A percentile compares a stretch with the other conserved stretches of the same genome.
phyloP scores from a whole-genome alignment of 2,888 invertebrate genomes.

The Zootermopsis nevadensis region DNA sequence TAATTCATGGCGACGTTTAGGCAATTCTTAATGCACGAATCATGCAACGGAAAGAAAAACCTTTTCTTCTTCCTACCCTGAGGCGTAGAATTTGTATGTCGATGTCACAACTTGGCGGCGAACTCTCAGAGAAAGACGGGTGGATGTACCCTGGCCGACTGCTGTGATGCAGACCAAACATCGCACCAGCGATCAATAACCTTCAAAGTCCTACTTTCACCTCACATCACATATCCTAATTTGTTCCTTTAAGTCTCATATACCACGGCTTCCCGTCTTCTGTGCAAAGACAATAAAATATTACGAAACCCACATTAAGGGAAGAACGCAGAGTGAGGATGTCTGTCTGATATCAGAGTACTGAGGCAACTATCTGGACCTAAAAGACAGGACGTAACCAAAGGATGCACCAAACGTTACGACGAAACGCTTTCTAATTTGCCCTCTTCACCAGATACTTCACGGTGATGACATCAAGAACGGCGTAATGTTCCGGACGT shows the following conservation, averaged over 20 bases:
- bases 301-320: no score
- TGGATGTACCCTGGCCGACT: neutral
- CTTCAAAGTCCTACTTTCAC: neutral
- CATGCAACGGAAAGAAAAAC: neutral
- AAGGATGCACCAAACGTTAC: no score
- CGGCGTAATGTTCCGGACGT: no score
- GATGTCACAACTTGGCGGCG: neutral
- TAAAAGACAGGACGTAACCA: no score
- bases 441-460: no score
- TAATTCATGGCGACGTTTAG: neutral
- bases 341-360: no score
- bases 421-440: no score
- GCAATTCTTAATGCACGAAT: neutral
- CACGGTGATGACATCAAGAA: no score
- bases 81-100: neutral
- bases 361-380: no score
- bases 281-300: no score
- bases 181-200: neutral
- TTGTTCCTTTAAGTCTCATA: neutral
- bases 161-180: neutral
- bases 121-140: neutral
- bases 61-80: neutral
- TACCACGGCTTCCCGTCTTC: no score
- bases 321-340: no score
- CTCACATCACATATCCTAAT: neutral